These are phyloP conservation scores for Tragulus kanchil DNA, from an alignment of 2,113 vertebrate species.

Conservation along the genomic window DNA sequence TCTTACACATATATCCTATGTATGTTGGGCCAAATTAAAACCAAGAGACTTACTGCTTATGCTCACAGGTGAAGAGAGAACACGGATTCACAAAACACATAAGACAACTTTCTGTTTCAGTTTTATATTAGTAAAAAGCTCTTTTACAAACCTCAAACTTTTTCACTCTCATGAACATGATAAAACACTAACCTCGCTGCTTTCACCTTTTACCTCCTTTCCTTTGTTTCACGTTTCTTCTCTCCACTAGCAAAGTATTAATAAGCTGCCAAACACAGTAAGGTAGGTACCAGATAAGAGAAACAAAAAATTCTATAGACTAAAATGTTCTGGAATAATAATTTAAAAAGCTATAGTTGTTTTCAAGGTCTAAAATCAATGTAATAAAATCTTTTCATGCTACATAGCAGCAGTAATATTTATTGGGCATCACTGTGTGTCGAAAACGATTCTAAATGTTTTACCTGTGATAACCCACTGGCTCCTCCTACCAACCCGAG, in stretches of 20 bases:
- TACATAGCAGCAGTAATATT: not conserved
- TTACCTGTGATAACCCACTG: not conserved
- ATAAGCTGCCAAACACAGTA: not conserved
- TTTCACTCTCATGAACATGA: not conserved
- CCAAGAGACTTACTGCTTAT: not conserved
- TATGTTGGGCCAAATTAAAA: not conserved
- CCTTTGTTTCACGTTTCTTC: not conserved
- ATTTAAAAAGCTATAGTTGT: not conserved
- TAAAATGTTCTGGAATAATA: not conserved
- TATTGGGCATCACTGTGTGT: not conserved
- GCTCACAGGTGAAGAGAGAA: not conserved
- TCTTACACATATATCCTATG: not conserved
- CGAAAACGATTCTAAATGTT: not conserved
- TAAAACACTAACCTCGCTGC: not conserved
- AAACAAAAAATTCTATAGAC: not conserved
- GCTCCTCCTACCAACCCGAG: not conserved
- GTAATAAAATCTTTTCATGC: conserved; percentile 24
- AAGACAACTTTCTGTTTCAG: not conserved
- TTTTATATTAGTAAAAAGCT: conserved; percentile 20
- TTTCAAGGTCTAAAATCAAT: not conserved
- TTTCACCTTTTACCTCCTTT: not conserved
- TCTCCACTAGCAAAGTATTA: not conserved
- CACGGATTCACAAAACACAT: not conserved
- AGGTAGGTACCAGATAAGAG: not conserved
- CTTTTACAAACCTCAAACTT: not conserved